Conservation (phyloP, 2,888 invertebrate genomes). For the Epirrita christyi region DNA sequence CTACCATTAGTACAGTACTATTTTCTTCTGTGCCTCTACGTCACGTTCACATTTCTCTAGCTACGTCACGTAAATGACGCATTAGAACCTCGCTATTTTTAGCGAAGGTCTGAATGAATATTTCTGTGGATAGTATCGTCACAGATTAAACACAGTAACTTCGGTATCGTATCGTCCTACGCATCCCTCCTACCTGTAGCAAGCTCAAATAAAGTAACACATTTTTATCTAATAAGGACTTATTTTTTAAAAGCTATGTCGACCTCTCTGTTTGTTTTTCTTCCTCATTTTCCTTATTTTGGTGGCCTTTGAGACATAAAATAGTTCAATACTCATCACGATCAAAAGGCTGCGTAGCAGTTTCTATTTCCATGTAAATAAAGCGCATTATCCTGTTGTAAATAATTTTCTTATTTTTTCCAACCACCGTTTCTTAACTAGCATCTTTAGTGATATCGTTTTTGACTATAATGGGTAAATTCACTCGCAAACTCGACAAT, state of each 20-base stretch:
- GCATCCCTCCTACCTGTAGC: background rate
- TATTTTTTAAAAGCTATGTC: slow-evolving; percentile 12
- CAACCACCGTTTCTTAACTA: no score
- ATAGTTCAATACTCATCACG: no score
- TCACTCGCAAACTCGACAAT: slow-evolving; percentile 30
- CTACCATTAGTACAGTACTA: background rate
- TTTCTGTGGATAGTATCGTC: background rate
- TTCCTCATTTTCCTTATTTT: slow-evolving; percentile 9
- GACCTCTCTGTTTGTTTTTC: slow-evolving; percentile 1
- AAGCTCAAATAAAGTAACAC: slow-evolving; percentile 4
- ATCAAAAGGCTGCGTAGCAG: background rate
- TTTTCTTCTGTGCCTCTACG: background rate
- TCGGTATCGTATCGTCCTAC: slow-evolving; percentile 5
- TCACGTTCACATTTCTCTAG: slow-evolving; percentile 5
- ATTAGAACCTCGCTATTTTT: background rate
- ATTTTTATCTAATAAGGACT: slow-evolving; percentile 5
- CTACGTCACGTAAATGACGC: slow-evolving; percentile 11
- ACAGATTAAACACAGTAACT: no score
- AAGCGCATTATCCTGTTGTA: no score
- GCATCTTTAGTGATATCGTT: background rate
- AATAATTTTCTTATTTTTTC: no score
- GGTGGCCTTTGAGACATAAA: slow-evolving; percentile 11
- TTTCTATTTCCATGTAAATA: no score
- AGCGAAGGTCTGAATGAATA: background rate
- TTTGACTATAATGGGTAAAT: slow-evolving; percentile 28